Evolutionary conservation across 2,888 invertebrate species (phyloP), one percentile per base, ranked within the genome.

Genomic region (Brachypalpus laphriformis): DNA sequence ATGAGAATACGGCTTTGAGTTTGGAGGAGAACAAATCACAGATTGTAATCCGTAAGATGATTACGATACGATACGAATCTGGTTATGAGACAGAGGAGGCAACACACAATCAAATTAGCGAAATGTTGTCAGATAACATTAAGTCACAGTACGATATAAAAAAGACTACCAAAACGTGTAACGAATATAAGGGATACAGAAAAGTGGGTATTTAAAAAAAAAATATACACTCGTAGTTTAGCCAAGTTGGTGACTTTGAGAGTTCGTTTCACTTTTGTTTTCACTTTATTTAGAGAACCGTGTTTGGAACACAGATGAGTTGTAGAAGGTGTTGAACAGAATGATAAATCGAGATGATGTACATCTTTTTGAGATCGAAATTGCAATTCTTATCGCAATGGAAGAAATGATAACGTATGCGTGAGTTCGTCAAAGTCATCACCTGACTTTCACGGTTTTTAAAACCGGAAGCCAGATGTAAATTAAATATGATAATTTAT

Each of bases 231-330:
- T n/a, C n/a, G n/a, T n/a, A n/a, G n/a, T n/a, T n/a, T n/a, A n/a
- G n/a, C n/a, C n/a, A n/a, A 40, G 37, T 6, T 40, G 61, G 11
- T 20, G 56, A 9, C 20, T 34, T 18, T 61, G 28, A 28, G 45
- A 63, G 25, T 25, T 63, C 42, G 28, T 63, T 63, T 63, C 45
- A 63, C 61, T 63, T 63, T 63, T 63, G 18, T 63, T 63, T 63
- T 63, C 61, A 63, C 61, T 11, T 45, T 18, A 6, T 25, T 25
- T 34, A 25, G 5, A 14, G 45, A 31, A 9, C 45, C 42, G 61
- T 45, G 61, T 6, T 42, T 45, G 16, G 18, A 9, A 45, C 14
- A 37, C 31, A 57, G 57, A 57, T 37, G 14, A 40, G 40, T 11
- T 14, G 40, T 6, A 14, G 14, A 3, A 0, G 40, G 40, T 40